phyloP scores from a whole-genome alignment of 2,113 vertebrate species.

The Cephalopholis sonnerati region DNA sequence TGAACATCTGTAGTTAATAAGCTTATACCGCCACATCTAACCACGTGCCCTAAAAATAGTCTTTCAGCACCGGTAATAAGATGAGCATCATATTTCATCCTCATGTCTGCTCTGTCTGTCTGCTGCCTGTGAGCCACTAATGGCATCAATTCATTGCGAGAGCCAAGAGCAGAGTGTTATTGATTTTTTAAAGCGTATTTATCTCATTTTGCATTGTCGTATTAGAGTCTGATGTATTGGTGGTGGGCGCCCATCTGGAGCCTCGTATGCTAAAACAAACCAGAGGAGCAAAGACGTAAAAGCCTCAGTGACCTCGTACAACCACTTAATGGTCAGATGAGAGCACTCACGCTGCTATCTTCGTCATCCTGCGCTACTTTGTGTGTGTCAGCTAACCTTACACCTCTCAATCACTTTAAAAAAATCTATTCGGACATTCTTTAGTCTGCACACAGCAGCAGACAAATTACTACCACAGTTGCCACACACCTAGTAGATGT shows the following conservation, averaged over 20 bases:
- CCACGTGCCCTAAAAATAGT: conserved; percentile 27
- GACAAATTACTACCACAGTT: neutral
- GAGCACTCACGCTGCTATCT: conserved; percentile 4
- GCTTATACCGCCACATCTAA: conserved; percentile 16
- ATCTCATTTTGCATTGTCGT: conserved; percentile 56
- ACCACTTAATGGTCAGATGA: neutral
- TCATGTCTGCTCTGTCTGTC: conserved; percentile 11
- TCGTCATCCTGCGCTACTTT: neutral
- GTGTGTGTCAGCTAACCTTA: neutral
- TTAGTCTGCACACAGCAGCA: neutral
- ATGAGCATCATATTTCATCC: conserved; percentile 50
- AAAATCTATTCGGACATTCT: neutral
- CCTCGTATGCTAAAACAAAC: conserved; percentile 15
- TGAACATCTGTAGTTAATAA: conserved; percentile 28
- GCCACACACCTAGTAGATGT: neutral
- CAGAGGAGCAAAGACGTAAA: conserved; percentile 21
- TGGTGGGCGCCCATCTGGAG: conserved; percentile 40
- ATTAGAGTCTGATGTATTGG: conserved; percentile 44
- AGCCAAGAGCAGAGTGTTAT: conserved; percentile 63
- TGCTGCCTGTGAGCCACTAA: conserved; percentile 55
- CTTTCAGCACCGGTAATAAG: conserved; percentile 10
- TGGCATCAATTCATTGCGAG: conserved; percentile 44
- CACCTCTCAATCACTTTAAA: neutral
- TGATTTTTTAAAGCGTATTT: conserved; percentile 70
- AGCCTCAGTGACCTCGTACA: conserved; percentile 17